A percentile compares a stretch with the other conserved stretches of the same genome.
These are phyloP conservation scores for Erpornis zantholeuca DNA, from an alignment of 2,113 vertebrate species.

Conservation along the genomic window DNA sequence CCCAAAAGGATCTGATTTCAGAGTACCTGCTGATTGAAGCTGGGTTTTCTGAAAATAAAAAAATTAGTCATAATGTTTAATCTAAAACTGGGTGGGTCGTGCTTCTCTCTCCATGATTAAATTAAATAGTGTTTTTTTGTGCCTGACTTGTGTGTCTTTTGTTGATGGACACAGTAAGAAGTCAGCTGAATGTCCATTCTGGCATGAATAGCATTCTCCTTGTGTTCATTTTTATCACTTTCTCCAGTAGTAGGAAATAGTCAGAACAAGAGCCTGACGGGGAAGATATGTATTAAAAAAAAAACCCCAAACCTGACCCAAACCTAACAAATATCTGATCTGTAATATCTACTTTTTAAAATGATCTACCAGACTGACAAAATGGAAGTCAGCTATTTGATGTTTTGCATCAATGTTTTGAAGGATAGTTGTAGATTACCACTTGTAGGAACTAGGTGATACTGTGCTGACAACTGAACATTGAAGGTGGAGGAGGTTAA, in stretches of 20 bases:
- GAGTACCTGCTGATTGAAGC: not conserved
- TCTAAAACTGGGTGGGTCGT: not conserved
- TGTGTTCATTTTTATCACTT: not conserved
- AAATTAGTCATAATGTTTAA: not conserved
- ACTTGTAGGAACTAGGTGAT: not conserved
- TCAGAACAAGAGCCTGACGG: not conserved
- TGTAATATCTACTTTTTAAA: not conserved
- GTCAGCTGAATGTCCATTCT: not conserved
- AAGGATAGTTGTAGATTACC: not conserved
- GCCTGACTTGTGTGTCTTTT: not conserved
- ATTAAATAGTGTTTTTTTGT: not conserved
- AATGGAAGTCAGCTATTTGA: not conserved
- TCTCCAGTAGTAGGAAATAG: not conserved
- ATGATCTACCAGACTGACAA: not conserved
- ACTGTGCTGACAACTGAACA: not conserved
- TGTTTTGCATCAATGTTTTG: not conserved
- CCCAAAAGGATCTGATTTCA: not conserved
- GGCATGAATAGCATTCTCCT: not conserved
- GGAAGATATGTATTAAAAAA: not conserved
- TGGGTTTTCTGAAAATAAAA: not conserved
- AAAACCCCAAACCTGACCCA: fast-evolving
- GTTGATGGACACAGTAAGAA: not conserved
- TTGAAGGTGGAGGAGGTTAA: not conserved
- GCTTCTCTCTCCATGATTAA: not conserved
- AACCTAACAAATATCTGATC: not conserved